Evolutionary conservation across 2,888 invertebrate species (phyloP), one percentile per base, ranked within the genome.

Genomic region (Amphimallon solstitiale): DNA sequence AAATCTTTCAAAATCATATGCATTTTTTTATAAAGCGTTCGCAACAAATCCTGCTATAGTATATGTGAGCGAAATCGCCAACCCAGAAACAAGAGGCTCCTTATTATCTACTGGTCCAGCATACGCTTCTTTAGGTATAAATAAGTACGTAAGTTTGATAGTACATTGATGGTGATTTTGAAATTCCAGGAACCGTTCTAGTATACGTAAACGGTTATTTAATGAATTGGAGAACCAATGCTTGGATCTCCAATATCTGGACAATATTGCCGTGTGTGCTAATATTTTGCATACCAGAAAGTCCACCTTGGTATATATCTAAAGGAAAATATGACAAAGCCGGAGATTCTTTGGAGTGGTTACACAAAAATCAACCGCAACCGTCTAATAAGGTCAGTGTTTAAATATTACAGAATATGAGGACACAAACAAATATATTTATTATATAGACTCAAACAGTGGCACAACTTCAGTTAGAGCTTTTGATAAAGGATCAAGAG

Each of bases 41-140:
- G 86, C 86, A 9, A 85, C 86, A 1, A 86, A 86, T 70, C 87
- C 88, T 10, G 87, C 87, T 1, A 85, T 87, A 43, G 87, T 88
- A 19, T 88, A 88, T 77, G 86, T 88, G 62, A 88, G 87, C 5
- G 88, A 88, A 79, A 85, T 88, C 1, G 86, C 87, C 0, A 79
- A 86, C 48, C 86, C 87, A 1, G 87, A 88, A 73, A 79, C 87
- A 65, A 77, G 88, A 66, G 87, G 88, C 10, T 85, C 87, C 7
- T 78, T 88, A 45, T 85, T 87, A 66, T 86, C 87, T 9, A 81
- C 84, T 34, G 86, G 86, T 3, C 87, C 88, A 1, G 85, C 86
- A 4, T 81, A 86, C 70, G 87, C 87, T 5, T 88, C 87, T 1
- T 79, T 87, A 66, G 29, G 29, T 29, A 29, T 29, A 7, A n/a